Percentiles rank a stretch among this genome's conserved stretches.
Evolutionary conservation across 2,888 invertebrate genomes (phyloP).

Genomic region (Mesoligia furuncula): DNA sequence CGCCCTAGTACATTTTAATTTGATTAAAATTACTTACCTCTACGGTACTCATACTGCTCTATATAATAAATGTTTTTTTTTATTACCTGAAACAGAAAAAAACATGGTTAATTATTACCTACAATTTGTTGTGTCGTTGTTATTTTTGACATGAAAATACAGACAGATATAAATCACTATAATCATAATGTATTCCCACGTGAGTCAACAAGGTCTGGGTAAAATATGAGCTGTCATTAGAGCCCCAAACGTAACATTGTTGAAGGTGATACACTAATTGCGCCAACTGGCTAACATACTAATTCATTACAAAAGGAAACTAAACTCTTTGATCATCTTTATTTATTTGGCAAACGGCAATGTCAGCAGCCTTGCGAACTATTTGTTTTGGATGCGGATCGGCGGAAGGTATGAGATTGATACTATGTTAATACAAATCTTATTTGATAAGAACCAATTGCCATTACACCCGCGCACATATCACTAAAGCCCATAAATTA

Average conservation of each 20-base stretch:
- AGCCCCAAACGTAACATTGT: slow-evolving; percentile 48
- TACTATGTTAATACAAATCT: slow-evolving; percentile 72
- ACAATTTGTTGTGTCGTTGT: slow-evolving; percentile 20
- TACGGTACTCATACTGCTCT: slow-evolving; percentile 14
- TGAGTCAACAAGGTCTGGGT: slow-evolving; percentile 47
- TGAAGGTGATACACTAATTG: slow-evolving; percentile 61
- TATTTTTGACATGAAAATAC: slow-evolving; percentile 45
- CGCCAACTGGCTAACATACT: slow-evolving; percentile 58
- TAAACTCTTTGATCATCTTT: slow-evolving; percentile 58
- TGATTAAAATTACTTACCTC: slow-evolving; percentile 44
- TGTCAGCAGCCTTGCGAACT: slow-evolving; percentile 59
- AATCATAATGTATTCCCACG: slow-evolving; percentile 42
- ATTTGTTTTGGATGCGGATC: slow-evolving; percentile 73
- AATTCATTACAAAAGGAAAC: slow-evolving; percentile 64
- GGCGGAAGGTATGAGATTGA: slow-evolving; percentile 62
- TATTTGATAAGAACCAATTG: slow-evolving; percentile 80
- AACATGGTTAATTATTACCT: slow-evolving; percentile 43
- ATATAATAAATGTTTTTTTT: slow-evolving; percentile 20
- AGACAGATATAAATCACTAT: slow-evolving; percentile 42
- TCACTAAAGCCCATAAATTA: slow-evolving; percentile 75
- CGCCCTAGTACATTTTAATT: slow-evolving; percentile 26
- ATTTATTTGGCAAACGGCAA: slow-evolving; percentile 56
- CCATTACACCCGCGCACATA: slow-evolving; percentile 65
- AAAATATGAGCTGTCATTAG: slow-evolving; percentile 60
- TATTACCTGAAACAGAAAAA: slow-evolving; percentile 68